Percentiles rank a stretch among this genome's conserved stretches.
Conservation (phyloP, 1,140 invertebrate genomes). For the Zaprionus vittiger region DNA sequence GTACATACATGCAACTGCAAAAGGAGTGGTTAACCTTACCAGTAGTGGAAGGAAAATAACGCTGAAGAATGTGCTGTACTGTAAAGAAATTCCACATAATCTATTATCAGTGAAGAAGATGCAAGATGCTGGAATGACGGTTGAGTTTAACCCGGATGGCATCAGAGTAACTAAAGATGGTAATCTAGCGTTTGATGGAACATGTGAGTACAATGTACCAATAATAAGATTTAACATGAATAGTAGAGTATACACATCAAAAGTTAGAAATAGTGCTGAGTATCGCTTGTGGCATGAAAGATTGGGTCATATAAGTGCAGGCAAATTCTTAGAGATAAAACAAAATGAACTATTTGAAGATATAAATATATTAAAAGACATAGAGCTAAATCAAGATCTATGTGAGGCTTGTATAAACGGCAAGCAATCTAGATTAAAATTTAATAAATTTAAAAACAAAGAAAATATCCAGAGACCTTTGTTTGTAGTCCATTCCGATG, state of each 20-base stretch:
- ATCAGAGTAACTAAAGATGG: constrained; percentile 46
- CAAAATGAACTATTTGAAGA: background rate
- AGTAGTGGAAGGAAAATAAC: too few relatives aligned
- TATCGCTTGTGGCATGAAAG: constrained; percentile 76
- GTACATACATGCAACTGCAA: too few relatives aligned
- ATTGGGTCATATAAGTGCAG: constrained; percentile 25
- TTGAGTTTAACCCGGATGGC: constrained; percentile 55
- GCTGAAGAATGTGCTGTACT: constrained; percentile 26
- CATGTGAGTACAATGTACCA: constrained; percentile 32
- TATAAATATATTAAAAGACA: background rate
- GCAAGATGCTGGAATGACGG: constrained; percentile 30
- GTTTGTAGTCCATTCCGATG: too few relatives aligned
- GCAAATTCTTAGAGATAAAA: constrained; percentile 73
- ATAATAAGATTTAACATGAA: constrained; percentile 18
- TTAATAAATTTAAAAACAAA: too few relatives aligned
- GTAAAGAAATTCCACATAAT: constrained; percentile 39
- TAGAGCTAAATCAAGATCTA: background rate
- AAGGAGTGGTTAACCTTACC: too few relatives aligned
- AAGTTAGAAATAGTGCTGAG: constrained; percentile 41
- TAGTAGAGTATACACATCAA: constrained; percentile 18
- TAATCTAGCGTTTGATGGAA: constrained; percentile 28
- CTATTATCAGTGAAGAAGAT: constrained; percentile 41
- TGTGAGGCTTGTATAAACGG: too few relatives aligned
- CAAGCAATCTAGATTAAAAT: too few relatives aligned
- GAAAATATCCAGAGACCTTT: too few relatives aligned